phyloP scores from a whole-genome alignment of 2,113 vertebrate species.

The Bujurquina vittata region DNA sequence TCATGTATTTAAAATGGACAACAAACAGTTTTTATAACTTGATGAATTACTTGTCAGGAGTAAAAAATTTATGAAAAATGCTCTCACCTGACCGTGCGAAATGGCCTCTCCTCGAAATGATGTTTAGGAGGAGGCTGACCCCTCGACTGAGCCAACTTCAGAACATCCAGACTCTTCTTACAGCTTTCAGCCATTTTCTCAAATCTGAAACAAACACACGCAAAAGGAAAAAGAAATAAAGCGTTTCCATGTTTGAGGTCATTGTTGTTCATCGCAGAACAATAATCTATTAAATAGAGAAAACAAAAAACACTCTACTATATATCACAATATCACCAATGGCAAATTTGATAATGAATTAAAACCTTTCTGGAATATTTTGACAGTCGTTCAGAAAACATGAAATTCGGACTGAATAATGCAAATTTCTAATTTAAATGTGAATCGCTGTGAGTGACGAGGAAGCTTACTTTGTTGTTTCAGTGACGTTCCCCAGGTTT shows the following conservation, averaged over 20 bases:
- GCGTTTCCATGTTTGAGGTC: not conserved
- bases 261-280: no score
- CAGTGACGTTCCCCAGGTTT: constrained; percentile 90
- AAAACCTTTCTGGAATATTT: no score
- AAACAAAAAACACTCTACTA: no score
- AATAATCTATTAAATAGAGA: no score
- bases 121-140: constrained; percentile 91
- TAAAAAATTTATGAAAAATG: not conserved
- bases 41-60: not conserved
- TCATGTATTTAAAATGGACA: not conserved
- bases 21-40: not conserved
- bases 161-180: constrained; percentile 90
- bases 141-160: constrained; percentile 88
- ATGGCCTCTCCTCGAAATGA: constrained; percentile 92
- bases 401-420: not conserved
- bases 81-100: constrained; percentile 89
- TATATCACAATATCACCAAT: no score
- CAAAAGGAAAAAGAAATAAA: not conserved
- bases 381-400: no score
- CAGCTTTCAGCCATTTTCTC: constrained; percentile 92
- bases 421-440: not conserved
- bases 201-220: constrained; percentile 75
- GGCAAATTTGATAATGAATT: no score
- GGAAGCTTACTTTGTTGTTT: constrained; percentile 88
- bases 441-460: not conserved